Conservation (phyloP, 2,113 vertebrate species). For the Cinclus mexicanus region DNA sequence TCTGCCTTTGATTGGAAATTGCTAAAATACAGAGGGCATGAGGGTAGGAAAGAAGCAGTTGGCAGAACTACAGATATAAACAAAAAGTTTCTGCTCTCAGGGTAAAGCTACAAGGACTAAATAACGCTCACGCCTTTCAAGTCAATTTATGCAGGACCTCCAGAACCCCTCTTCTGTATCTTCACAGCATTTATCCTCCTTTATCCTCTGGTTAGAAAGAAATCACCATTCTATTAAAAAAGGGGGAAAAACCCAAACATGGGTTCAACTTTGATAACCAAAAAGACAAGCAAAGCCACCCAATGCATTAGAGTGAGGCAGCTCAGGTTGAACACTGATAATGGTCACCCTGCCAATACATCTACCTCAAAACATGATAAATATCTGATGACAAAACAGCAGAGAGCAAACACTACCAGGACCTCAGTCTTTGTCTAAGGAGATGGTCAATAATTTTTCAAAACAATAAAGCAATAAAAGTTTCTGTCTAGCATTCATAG, state of each 20-base stretch:
- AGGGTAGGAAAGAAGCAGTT: neutral
- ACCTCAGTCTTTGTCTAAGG: neutral
- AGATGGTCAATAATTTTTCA: neutral
- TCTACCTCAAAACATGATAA: neutral
- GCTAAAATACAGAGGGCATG: neutral
- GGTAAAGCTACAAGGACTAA: neutral
- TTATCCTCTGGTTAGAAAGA: neutral
- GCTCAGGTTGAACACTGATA: neutral
- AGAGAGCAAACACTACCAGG: neutral
- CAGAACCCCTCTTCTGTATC: neutral
- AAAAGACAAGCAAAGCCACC: neutral
- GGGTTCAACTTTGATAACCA: neutral
- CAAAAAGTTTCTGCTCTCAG: neutral
- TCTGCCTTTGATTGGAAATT: neutral
- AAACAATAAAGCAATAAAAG: neutral
- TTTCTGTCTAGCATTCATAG: neutral
- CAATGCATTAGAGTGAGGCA: neutral
- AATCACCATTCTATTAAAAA: neutral
- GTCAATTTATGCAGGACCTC: neutral
- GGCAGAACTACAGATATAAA: neutral
- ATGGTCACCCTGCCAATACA: neutral
- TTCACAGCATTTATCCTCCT: neutral
- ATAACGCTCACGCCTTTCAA: neutral
- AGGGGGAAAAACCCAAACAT: accelerated
- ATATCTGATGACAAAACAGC: neutral